Percentiles rank a stretch among this genome's conserved stretches.
Conservation (phyloP, 2,888 invertebrate genomes). For the Caenorhabditis panamensis region DNA sequence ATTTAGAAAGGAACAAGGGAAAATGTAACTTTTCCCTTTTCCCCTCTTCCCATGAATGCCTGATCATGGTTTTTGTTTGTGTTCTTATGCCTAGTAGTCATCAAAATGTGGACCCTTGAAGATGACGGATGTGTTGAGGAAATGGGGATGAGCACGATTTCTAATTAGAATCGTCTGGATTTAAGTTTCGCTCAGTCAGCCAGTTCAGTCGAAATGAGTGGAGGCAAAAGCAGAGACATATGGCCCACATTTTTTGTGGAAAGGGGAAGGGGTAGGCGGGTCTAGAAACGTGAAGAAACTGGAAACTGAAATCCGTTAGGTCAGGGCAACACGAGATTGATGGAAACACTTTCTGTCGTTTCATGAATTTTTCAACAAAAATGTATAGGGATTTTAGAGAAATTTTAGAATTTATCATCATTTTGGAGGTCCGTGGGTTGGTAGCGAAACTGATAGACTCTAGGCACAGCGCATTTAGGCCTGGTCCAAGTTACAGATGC, state of each 20-base stretch:
- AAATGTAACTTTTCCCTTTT: neutral
- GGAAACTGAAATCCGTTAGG: neutral
- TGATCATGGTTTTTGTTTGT: neutral
- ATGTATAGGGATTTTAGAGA: too few species aligned
- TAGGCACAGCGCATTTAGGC: too few species aligned
- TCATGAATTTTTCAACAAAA: constrained; percentile 27
- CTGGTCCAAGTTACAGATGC: too few species aligned
- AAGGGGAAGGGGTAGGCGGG: neutral
- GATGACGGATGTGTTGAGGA: constrained; percentile 32
- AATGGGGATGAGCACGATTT: constrained; percentile 5
- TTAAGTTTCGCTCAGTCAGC: constrained; percentile 5
- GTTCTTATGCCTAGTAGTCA: constrained; percentile 13
- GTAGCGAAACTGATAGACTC: too few species aligned
- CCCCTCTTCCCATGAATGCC: constrained; percentile 1
- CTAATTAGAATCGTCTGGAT: constrained; percentile 62
- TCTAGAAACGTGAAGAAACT: too few species aligned
- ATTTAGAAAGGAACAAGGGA: neutral
- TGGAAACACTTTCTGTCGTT: constrained; percentile 23
- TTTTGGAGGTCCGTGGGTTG: too few species aligned
- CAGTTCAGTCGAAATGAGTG: too few species aligned
- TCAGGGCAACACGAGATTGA: constrained; percentile 7
- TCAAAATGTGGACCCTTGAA: constrained; percentile 29
- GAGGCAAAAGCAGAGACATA: constrained; percentile 34
- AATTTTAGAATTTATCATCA: too few species aligned
- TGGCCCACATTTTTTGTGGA: constrained; percentile 44